A percentile compares a stretch with the other conserved stretches of the same genome.
Conservation (phyloP, 2,113 vertebrate genomes). For the Cryptoleucopteryx plumbea region DNA sequence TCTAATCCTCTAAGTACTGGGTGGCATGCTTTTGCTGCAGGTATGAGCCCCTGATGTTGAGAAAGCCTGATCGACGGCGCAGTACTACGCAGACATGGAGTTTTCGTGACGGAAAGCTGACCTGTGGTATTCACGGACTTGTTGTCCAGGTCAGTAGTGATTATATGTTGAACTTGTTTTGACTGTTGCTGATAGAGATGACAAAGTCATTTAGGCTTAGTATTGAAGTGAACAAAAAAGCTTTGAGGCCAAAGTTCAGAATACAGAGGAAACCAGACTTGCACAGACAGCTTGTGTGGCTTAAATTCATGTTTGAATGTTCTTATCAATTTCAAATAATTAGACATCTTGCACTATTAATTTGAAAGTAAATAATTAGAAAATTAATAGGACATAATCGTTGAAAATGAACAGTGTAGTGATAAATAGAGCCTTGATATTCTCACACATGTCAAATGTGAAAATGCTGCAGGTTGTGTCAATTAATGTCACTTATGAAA, state of each 20-base stretch:
- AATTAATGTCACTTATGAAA: not conserved
- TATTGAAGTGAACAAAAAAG: not conserved
- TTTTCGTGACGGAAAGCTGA: constrained; percentile 87
- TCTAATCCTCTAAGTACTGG: not conserved
- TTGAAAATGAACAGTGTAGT: not conserved
- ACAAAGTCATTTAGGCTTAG: not conserved
- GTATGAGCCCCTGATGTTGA: constrained; percentile 91
- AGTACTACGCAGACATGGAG: constrained; percentile 95
- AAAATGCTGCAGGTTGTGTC: not conserved
- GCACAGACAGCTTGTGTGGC: not conserved
- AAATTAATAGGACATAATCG: not conserved
- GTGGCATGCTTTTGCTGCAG: constrained; percentile 55
- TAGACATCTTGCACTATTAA: not conserved
- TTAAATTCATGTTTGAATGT: not conserved
- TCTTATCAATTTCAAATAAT: not conserved
- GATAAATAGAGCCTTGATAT: not conserved
- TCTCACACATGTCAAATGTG: not conserved
- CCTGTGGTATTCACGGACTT: constrained; percentile 88
- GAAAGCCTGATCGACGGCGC: constrained; percentile 86
- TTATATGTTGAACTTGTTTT: accelerated
- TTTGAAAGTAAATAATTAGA: not conserved
- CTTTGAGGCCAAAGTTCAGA: not conserved
- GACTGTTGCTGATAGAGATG: not conserved
- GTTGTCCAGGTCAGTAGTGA: constrained; percentile 85
- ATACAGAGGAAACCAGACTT: not conserved